These are phyloP conservation scores for Erpobdella octoculata DNA, from an alignment of 2,888 invertebrate species.

Conservation along the genomic window DNA sequence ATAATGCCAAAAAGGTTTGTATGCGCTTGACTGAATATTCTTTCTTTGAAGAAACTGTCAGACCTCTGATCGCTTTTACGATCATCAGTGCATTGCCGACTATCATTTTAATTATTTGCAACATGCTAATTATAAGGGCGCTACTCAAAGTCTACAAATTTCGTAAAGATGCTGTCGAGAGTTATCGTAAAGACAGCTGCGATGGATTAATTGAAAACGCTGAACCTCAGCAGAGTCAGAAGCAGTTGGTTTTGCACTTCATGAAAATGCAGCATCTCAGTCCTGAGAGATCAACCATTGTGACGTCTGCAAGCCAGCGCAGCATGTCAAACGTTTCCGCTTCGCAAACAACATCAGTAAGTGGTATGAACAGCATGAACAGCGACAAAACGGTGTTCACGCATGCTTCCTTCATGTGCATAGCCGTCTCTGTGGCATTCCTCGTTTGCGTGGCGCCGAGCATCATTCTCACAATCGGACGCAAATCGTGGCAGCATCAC, in stretches of 20 bases:
- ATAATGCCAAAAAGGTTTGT: not conserved
- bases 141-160: conserved; percentile 27
- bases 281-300: not conserved
- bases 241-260: not conserved
- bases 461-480: conserved; percentile 37
- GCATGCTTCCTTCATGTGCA: conserved; percentile 38
- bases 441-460: conserved; percentile 37
- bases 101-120: conserved; percentile 36
- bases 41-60: conserved; percentile 34
- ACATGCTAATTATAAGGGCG: conserved; percentile 35
- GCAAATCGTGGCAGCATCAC: conserved; percentile 30
- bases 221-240: not conserved
- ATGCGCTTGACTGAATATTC: not conserved
- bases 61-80: conserved; percentile 38
- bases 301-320: not conserved
- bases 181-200: not conserved
- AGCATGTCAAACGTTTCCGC: not conserved
- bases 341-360: not conserved
- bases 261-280: too few species aligned
- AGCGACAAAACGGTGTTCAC: conserved; percentile 26
- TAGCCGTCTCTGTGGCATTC: conserved; percentile 37
- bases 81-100: conserved; percentile 34
- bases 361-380: not conserved
- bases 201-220: too few species aligned
- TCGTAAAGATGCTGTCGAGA: not conserved